Conservation (phyloP, 2,797 vertebrate genomes). For the Myripristis murdjan region DNA sequence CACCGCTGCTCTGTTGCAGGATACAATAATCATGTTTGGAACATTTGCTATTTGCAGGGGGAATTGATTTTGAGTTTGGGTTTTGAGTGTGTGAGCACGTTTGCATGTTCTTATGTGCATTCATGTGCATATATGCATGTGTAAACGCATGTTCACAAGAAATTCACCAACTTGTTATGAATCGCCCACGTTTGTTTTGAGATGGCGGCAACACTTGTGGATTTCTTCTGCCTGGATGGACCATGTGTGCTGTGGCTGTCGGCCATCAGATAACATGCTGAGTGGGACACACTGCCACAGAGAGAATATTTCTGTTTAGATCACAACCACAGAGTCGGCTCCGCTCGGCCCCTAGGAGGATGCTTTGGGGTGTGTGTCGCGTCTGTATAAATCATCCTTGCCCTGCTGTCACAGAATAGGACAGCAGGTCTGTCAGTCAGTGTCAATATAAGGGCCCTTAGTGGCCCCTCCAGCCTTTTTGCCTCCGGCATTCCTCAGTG, state of each 20-base stretch:
- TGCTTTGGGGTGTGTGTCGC: conserved; percentile 34
- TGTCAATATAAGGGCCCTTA: conserved; percentile 42
- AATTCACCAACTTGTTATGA: background rate
- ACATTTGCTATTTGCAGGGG: background rate
- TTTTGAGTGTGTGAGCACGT: background rate
- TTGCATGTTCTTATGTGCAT: background rate
- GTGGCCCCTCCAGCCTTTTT: conserved; percentile 37
- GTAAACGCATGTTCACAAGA: background rate
- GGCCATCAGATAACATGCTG: conserved; percentile 2
- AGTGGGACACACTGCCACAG: conserved; percentile 26
- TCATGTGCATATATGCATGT: background rate
- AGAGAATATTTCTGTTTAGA: conserved; percentile 38
- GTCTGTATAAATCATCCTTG: conserved; percentile 23
- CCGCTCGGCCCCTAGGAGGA: conserved; percentile 26
- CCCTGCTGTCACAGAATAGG: conserved; percentile 40
- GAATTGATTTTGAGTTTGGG: background rate
- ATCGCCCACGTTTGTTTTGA: background rate
- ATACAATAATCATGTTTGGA: background rate
- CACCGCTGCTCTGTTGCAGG: conserved; percentile 20
- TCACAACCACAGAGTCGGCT: conserved; percentile 42
- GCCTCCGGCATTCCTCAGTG: conserved; percentile 31
- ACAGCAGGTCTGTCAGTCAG: conserved; percentile 62
- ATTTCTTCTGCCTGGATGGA: conserved; percentile 7
- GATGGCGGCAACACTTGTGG: background rate
- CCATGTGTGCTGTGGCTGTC: conserved; percentile 12